A percentile compares a stretch with the other conserved stretches of the same genome.
phyloP scores from a whole-genome alignment of 2,113 vertebrate genomes.

The Accipiter cooperii region DNA sequence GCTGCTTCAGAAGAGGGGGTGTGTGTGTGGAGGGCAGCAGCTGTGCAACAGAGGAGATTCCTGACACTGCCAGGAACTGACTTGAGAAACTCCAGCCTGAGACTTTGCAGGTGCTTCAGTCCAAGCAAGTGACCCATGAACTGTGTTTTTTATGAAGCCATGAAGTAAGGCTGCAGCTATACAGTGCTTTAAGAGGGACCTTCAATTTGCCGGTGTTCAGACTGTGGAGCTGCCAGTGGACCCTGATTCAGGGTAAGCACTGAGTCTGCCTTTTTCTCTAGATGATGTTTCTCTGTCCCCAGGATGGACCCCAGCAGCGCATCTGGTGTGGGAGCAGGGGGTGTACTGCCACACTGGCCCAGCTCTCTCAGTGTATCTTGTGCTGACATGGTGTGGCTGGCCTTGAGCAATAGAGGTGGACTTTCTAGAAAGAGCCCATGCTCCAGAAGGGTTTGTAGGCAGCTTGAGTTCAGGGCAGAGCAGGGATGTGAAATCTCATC shows the following conservation, averaged over 20 bases:
- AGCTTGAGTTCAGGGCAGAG: neutral
- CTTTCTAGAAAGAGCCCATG: neutral
- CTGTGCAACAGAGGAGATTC: neutral
- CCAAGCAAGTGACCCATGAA: neutral
- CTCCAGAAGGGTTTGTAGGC: neutral
- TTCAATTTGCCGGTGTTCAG: rapidly evolving
- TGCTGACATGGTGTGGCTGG: neutral
- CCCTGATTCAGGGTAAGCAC: neutral
- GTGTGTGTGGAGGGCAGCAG: neutral
- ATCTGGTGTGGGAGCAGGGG: neutral
- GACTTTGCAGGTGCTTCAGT: neutral
- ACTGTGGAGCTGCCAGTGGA: neutral
- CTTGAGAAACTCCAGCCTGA: neutral
- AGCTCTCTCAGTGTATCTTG: rapidly evolving
- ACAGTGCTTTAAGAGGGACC: neutral
- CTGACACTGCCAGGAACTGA: neutral
- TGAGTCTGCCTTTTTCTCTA: neutral
- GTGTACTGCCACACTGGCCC: neutral
- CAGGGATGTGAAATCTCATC: neutral
- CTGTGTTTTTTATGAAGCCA: neutral
- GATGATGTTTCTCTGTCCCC: neutral
- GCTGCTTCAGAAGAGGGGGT: neutral
- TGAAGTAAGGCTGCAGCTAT: neutral
- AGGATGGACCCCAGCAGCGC: neutral
- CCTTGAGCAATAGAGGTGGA: neutral